A percentile compares a stretch with the other conserved stretches of the same genome.
Evolutionary conservation across 2,113 vertebrate species (phyloP).

Genomic region (Ursus arctos): DNA sequence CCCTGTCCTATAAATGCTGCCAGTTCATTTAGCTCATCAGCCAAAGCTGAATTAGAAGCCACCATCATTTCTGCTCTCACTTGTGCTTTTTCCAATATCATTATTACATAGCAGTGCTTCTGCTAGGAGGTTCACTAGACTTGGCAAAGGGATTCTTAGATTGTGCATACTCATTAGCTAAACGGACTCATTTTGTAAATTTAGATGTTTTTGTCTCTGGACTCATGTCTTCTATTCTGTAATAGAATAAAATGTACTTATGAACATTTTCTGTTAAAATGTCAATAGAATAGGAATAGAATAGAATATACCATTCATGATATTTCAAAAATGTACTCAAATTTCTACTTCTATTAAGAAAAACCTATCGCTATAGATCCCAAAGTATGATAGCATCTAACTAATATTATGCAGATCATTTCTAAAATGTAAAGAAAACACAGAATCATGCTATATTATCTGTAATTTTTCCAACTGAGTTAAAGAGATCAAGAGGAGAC

Average conservation of each 20-base stretch:
- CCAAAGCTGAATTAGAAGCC: slow-evolving; percentile 65
- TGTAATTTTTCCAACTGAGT: not conserved
- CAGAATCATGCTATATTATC: not conserved
- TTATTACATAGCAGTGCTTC: slow-evolving; percentile 41
- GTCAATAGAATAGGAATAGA: not conserved
- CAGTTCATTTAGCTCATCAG: slow-evolving; percentile 75
- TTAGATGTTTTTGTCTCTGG: not conserved
- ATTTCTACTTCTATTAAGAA: not conserved
- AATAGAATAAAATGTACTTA: not conserved
- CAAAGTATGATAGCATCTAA: not conserved
- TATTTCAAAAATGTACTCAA: not conserved
- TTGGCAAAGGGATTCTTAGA: slow-evolving; percentile 56
- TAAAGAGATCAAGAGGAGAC: not conserved
- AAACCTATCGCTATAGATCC: not conserved
- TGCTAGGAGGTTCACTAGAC: slow-evolving; percentile 4
- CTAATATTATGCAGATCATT: not conserved
- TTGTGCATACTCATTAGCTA: not conserved
- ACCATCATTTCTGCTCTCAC: slow-evolving; percentile 63
- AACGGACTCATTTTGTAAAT: slow-evolving; percentile 55
- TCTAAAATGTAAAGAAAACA: slow-evolving; percentile 17
- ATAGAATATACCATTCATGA: not conserved
- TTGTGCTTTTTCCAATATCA: slow-evolving; percentile 68
- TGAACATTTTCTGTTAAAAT: not conserved
- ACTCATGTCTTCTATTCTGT: slow-evolving; percentile 22
- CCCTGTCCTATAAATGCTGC: slow-evolving; percentile 63